These are phyloP conservation scores for Caenorhabditis sinica DNA, from an alignment of 2,888 invertebrate species.

Conservation along the genomic window DNA sequence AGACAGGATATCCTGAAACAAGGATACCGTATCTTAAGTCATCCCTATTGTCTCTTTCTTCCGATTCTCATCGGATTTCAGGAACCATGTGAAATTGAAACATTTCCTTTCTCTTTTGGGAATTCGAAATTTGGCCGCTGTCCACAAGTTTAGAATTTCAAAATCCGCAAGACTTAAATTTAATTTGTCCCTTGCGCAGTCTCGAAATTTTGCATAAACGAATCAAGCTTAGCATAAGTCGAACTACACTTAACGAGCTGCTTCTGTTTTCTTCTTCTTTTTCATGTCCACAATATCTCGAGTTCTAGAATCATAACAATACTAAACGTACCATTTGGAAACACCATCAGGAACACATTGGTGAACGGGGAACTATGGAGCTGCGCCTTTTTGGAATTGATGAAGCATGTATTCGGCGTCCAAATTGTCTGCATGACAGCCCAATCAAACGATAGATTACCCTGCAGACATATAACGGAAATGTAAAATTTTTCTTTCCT, in stretches of 20 bases:
- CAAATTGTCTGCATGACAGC: conserved; percentile 82
- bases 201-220: conserved; percentile 68
- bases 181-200: conserved; percentile 32
- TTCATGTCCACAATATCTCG: background rate
- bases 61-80: conserved; percentile 43
- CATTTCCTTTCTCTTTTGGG: background rate
- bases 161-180: conserved; percentile 34
- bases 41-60: background rate
- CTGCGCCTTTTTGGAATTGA: conserved; percentile 83
- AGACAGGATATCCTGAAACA: background rate
- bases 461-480: conserved; percentile 58
- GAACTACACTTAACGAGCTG: conserved; percentile 67
- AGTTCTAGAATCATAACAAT: background rate
- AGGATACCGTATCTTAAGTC: conserved; percentile 15
- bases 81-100: conserved; percentile 28
- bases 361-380: conserved; percentile 83
- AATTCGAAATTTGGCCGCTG: conserved; percentile 18
- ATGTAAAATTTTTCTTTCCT: conserved; percentile 4
- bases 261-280: conserved; percentile 21
- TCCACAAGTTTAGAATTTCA: conserved; percentile 1
- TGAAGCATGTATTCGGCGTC: conserved; percentile 83
- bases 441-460: conserved; percentile 83
- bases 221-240: conserved; percentile 67
- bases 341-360: conserved; percentile 84
- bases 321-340: conserved; percentile 81